A percentile compares a stretch with the other conserved stretches of the same genome.
Conservation (phyloP, 1,140 invertebrate species). For the Drosophila repletoides region DNA sequence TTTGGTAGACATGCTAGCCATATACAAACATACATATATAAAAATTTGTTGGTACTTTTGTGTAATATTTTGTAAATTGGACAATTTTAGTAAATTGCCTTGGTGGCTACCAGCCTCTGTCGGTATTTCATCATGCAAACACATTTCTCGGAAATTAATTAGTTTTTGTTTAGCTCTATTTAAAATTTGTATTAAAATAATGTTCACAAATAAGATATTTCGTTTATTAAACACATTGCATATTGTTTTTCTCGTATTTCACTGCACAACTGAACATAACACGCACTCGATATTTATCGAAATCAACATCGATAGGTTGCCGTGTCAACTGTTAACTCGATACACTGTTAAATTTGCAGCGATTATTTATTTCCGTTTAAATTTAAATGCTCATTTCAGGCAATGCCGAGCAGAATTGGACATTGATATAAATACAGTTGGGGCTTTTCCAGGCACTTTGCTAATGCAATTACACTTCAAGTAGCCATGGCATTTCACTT, state of each 20-base stretch:
- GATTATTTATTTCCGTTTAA: slow-evolving; percentile 12
- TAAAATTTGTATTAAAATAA: no score
- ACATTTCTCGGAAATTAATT: not conserved
- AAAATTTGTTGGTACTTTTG: not conserved
- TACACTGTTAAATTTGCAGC: no score
- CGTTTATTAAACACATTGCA: no score
- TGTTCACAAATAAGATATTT: no score
- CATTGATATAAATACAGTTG: slow-evolving; percentile 48
- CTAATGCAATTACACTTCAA: slow-evolving; percentile 75
- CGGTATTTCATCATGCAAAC: not conserved
- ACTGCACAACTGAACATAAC: no score
- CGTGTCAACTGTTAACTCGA: no score
- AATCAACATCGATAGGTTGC: no score
- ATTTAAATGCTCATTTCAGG: slow-evolving; percentile 39
- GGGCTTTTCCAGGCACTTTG: slow-evolving; percentile 57
- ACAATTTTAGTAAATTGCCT: slow-evolving; percentile 4
- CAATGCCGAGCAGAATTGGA: slow-evolving; percentile 24
- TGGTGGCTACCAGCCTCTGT: not conserved
- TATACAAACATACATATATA: not conserved
- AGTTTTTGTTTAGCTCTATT: not conserved
- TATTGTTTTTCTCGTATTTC: not conserved
- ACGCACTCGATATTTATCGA: no score
- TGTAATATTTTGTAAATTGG: slow-evolving; percentile 6
- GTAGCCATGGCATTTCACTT: slow-evolving; percentile 56
- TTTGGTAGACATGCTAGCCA: not conserved